phyloP scores from a whole-genome alignment of 2,113 vertebrate genomes.

The Dunckerocampus dactyliophorus region DNA sequence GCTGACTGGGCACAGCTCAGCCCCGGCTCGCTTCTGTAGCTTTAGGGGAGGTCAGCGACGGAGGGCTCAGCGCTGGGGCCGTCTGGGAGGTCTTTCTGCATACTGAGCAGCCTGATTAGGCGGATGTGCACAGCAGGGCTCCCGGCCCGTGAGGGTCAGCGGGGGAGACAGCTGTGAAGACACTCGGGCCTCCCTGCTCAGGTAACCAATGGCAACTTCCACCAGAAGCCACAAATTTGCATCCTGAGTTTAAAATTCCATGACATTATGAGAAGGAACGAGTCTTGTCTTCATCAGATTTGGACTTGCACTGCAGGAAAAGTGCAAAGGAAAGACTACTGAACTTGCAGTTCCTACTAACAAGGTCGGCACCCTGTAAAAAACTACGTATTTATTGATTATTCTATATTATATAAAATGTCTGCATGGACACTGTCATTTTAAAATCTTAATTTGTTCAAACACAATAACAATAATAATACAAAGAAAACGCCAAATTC shows the following conservation, averaged over 20 bases:
- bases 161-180: conserved; percentile 56
- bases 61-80: conserved; percentile 51
- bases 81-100: conserved; percentile 60
- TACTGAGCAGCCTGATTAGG: conserved; percentile 68
- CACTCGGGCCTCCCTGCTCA: conserved; percentile 42
- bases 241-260: neutral
- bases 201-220: conserved; percentile 39
- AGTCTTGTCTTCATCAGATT: conserved; percentile 1
- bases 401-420: too few relatives aligned
- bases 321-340: too few relatives aligned
- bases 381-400: too few relatives aligned
- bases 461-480: too few relatives aligned
- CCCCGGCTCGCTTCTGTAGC: conserved; percentile 50
- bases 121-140: conserved; percentile 53
- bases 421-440: too few relatives aligned
- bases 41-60: conserved; percentile 67
- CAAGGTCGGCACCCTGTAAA: neutral
- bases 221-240: neutral
- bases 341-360: neutral
- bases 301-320: neutral
- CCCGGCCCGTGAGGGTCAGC: conserved; percentile 35
- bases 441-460: too few relatives aligned
- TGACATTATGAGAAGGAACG: conserved; percentile 1
- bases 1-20: conserved; percentile 63
- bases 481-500: too few relatives aligned